Evolutionary conservation across 1,140 invertebrate species (phyloP), one percentile per base, ranked within the genome.

Genomic region (Drosophila teissieri): DNA sequence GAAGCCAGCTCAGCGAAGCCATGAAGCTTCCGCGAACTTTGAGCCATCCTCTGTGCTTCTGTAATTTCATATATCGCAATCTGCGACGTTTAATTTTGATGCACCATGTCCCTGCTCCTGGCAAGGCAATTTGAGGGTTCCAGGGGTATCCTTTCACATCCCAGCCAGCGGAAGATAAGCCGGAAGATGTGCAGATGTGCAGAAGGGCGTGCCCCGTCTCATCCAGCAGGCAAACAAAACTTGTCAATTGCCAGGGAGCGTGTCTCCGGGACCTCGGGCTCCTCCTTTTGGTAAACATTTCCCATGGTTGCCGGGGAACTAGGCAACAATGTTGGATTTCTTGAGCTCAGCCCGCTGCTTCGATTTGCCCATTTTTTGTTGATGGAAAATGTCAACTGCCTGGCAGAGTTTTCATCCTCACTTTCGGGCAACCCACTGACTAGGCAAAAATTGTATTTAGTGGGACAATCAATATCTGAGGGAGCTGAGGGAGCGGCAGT

Each of bases 351-450:
- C 37, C 45, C 45, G 68, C 64, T 57, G 19, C 44, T 40, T 48
- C 56, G 12, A 52, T 39, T 49, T 56, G 46, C 39, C 37, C 22
- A 22, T 70, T 64, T 62, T 80, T 63, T 74, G 57, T 77, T 82
- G 82, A 85, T 77, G 75, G 73, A 88, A 79, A 79, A 86, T 86
- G 83, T 88, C 83, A 86, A 76, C 80, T 88, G 84, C 83, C 81
- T 76, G 44, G 78, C 64, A 53, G 44, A 82, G 61, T 88, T 75
- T 57, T 44, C 46, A 31, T 22, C 34, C 17, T 15, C 24, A 27
- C 31, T 70, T 46, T 31, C 15, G 52, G 65, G 65, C 49, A n/a
- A 69, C 61, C 70, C 69, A 80, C 58, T 86, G 83, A 77, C 73
- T 76, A 86, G 64, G 64, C 69, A 77, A 73, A 80, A 83, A 80